Base-by-base conservation (phyloP, 1,140 invertebrate genomes). In the Dreissena polymorpha region DNA sequence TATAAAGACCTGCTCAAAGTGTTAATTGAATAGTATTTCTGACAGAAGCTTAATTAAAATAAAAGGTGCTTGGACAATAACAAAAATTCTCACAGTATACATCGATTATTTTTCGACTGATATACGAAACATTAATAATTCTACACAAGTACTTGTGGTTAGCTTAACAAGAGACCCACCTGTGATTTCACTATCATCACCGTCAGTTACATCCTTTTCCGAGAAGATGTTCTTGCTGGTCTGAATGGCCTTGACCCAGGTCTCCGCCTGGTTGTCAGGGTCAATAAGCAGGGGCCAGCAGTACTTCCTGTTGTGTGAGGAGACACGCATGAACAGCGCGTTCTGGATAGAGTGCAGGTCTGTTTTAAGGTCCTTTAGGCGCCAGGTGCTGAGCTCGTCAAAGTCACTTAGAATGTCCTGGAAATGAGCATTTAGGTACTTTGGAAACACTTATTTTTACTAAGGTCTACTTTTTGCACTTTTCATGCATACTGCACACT, bases 221-320 rank as follows among this genome's bases (percentile, higher is more conserved):
- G 86, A 87, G 83, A 92, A 90, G 65, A 89, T 65, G 81, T 89
- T 91, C 18, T 72, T 57, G 83, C 87, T 89, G 3, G 64, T 87
- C 79, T 92, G 91, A 70, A 92, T 49, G 13, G 88, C 83, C 67
- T 88, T 89, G 21, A 93, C 89, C 91, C 91, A 92, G 70, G 87
- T 86, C 78, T 91, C 89, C 23, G 90, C 90, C 77, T 91, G 90
- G 76, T 90, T 90, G 70, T 93, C 92, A 10, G 92, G 92, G 73
- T 93, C 92, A 65, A 92, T 87, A 18, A 93, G 77, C 16, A 92
- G 83, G 5, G 92, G 92, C 92, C 92, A 93, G 85, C 88, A 91
- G 84, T 91, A 88, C 76, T 91, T 91, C 53, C 88, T 79, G 76
- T 93, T 91, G 80, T 89, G 83, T 72, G 86, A 89, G 74, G 88